These are phyloP conservation scores for Galleria mellonella DNA, from an alignment of 1,140 invertebrate species.

Conservation along the genomic window DNA sequence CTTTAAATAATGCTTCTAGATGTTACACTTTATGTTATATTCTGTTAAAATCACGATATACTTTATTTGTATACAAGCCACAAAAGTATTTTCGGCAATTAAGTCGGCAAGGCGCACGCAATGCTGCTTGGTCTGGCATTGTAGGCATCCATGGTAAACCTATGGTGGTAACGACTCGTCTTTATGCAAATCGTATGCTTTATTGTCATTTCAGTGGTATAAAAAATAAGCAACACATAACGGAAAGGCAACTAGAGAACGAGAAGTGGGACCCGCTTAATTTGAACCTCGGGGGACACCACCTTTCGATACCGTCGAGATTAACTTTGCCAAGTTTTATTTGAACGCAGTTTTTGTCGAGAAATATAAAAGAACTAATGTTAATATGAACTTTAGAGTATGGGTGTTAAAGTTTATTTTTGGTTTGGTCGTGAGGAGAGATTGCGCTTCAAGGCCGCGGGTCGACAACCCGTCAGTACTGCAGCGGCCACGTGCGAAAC, in stretches of 20 bases:
- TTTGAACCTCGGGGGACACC: conserved; percentile 6
- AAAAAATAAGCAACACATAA: no score
- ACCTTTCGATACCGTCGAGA: conserved; percentile 3
- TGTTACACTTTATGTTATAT: no score
- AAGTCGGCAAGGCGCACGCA: no score
- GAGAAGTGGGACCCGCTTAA: background rate
- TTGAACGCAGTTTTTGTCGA: background rate
- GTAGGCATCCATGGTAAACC: no score
- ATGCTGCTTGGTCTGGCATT: no score
- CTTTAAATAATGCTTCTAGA: no score
- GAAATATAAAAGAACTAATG: background rate
- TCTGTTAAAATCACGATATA: no score
- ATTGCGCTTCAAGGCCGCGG: conserved; percentile 53
- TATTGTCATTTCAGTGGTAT: no score
- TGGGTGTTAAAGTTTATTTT: conserved; percentile 12
- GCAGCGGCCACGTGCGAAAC: conserved; percentile 52
- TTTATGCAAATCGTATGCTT: no score
- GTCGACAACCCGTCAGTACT: conserved; percentile 53
- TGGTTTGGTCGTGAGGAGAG: conserved; percentile 20
- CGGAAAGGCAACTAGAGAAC: background rate
- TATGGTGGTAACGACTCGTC: no score
- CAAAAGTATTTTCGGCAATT: no score
- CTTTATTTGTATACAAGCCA: no score
- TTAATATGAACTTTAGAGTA: conserved; percentile 8
- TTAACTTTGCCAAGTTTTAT: conserved; percentile 9